These are phyloP conservation scores for Lithophane ornitopus DNA, from an alignment of 2,888 invertebrate species.

Conservation along the genomic window DNA sequence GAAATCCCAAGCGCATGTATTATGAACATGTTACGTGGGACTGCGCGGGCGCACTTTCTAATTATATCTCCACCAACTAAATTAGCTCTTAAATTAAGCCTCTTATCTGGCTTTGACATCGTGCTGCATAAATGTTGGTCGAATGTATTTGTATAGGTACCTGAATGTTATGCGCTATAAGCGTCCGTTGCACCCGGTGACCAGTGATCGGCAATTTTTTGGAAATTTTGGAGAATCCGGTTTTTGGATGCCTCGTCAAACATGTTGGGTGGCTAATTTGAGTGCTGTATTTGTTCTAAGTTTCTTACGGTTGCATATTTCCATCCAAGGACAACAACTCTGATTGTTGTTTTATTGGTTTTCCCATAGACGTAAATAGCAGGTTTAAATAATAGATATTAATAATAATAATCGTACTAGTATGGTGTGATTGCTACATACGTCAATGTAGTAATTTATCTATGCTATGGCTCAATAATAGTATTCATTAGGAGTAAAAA, in stretches of 20 bases:
- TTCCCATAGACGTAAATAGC: conserved; percentile 63
- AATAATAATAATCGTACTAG: conserved; percentile 40
- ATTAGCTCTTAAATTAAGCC: conserved; percentile 37
- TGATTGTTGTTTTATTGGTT: conserved; percentile 64
- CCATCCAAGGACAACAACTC: conserved; percentile 58
- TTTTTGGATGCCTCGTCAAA: conserved; percentile 42
- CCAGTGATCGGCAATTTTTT: conserved; percentile 39
- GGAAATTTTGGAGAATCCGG: conserved; percentile 49
- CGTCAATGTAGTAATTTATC: conserved; percentile 47
- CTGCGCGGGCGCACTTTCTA: conserved; percentile 73
- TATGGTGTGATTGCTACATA: conserved; percentile 38
- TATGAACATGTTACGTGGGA: conserved; percentile 72
- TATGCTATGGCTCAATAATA: conserved; percentile 19
- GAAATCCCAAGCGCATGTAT: conserved; percentile 77
- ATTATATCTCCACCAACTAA: conserved; percentile 65
- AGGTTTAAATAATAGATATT: conserved; percentile 63
- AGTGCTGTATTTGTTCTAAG: conserved; percentile 36
- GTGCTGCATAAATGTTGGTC: conserved; percentile 6
- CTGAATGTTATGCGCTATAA: conserved; percentile 6
- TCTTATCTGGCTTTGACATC: conserved; percentile 44
- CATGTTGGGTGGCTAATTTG: conserved; percentile 40
- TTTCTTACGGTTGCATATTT: conserved; percentile 36
- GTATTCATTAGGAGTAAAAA: conserved; percentile 9
- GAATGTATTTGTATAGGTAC: conserved; percentile 1
- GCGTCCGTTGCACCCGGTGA: conserved; percentile 27